Evolutionary conservation across 2,888 invertebrate genomes (phyloP).

Genomic region (Plagodis pulveraria): DNA sequence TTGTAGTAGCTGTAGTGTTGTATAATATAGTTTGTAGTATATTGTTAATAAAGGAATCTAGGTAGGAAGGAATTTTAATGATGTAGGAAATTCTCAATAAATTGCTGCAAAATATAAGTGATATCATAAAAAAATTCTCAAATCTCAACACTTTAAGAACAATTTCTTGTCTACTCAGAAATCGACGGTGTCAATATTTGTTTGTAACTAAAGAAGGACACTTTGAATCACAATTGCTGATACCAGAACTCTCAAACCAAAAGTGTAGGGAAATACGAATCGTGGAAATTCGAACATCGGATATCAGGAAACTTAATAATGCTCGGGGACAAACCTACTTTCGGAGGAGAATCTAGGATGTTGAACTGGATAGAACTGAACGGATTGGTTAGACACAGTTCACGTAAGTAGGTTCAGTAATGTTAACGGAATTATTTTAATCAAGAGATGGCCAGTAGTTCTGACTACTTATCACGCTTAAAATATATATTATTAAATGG

Average conservation of each 20-base stretch:
- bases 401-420: slow-evolving; percentile 6
- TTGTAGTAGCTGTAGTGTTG: too few relatives aligned
- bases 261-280: slow-evolving; percentile 18
- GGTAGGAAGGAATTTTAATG: too few relatives aligned
- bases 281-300: slow-evolving; percentile 4
- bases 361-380: slow-evolving; percentile 16
- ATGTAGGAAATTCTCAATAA: neutral
- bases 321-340: slow-evolving; percentile 18
- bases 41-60: too few relatives aligned
- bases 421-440: too few relatives aligned
- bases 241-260: slow-evolving; percentile 22
- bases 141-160: slow-evolving; percentile 13
- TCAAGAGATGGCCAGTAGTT: too few relatives aligned
- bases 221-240: slow-evolving; percentile 30
- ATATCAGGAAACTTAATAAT: slow-evolving; percentile 36
- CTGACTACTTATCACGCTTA: too few relatives aligned
- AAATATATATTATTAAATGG: too few relatives aligned
- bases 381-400: slow-evolving; percentile 5
- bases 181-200: slow-evolving; percentile 22
- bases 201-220: slow-evolving; percentile 24
- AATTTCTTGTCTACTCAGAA: slow-evolving; percentile 6
- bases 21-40: too few relatives aligned
- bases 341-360: slow-evolving; percentile 22
- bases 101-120: neutral
- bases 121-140: slow-evolving; percentile 10